phyloP scores from a whole-genome alignment of 2,888 invertebrate genomes.

The Panzeria rudis region DNA sequence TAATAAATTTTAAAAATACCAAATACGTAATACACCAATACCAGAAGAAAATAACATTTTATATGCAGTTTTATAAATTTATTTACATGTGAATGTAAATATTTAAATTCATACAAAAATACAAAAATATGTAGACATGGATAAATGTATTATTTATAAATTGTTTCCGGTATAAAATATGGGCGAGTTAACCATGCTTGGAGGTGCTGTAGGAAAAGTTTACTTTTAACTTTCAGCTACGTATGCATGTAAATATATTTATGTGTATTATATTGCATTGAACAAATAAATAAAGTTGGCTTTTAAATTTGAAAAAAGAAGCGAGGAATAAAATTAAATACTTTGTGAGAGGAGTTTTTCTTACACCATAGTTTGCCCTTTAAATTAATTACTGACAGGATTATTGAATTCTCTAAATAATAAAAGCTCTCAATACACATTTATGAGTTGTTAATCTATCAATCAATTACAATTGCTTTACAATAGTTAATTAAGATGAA shows the following conservation, averaged over 20 bases:
- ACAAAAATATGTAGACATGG: neutral
- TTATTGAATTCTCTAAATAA: too few relatives aligned
- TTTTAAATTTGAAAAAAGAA: too few relatives aligned
- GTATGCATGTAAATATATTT: neutral
- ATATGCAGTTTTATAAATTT: constrained; percentile 17
- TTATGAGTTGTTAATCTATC: too few relatives aligned
- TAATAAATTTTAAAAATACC: constrained; percentile 21
- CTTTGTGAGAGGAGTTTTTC: too few relatives aligned
- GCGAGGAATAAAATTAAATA: too few relatives aligned
- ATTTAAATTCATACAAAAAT: neutral
- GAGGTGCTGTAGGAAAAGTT: neutral
- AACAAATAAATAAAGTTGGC: too few relatives aligned
- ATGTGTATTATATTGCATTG: too few relatives aligned
- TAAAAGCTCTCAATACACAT: too few relatives aligned
- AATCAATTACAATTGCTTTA: too few relatives aligned
- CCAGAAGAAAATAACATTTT: neutral
- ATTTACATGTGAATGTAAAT: neutral
- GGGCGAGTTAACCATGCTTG: neutral
- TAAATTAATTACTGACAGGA: too few relatives aligned
- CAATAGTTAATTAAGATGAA: too few relatives aligned
- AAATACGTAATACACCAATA: neutral
- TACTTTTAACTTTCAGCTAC: neutral
- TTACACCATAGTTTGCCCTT: too few relatives aligned
- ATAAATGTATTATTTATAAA: neutral
- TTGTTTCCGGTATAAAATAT: neutral